Base-by-base conservation (phyloP, 2,888 invertebrate species). In the Drosophila mulleri region DNA sequence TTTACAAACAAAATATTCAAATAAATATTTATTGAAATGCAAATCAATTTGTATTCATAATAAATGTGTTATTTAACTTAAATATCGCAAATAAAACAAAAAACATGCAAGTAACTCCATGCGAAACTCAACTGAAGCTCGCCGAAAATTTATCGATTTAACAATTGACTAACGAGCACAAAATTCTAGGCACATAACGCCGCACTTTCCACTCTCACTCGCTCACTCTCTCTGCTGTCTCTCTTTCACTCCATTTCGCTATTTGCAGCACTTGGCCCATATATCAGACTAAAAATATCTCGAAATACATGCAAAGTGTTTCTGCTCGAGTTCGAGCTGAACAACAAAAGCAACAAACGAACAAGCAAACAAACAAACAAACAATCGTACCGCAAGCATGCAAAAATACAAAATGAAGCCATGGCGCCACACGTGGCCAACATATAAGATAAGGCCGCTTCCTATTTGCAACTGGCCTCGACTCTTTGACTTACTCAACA, bases 141-240 rank as follows among this genome's bases (percentile, higher is more conserved):
- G 54, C 20, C 39, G 37, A 77, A 76, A 65, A 53, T 71, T 72
- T 83, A 83, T 83, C 68, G 82, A 83, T 83, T 83, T 63, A 83
- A 83, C 82, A 83, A 78, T 74, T 76, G 73, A 50, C 71, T 62
- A 73, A 80, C 71, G 61, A 75, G 67, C 53, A 52, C 60, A 68
- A 7, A 67, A 74, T 62, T 73, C 71, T 73, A 74, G 67, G 61
- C 73, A 80, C 76, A 64, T 68, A 50, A 61, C 20, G 35, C 29
- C 20, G 37, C 11, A 26, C 9, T 20, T 23, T 37, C 8, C 23
- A 16, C 37, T 20, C 35, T 35, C 52, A 16, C 7, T 11, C 32
- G 6, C 12, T n/a, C 45, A 7, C 45, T 23, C 45, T 7, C 44
- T 44, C 47, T 32, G 26, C 4, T 2, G 14, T 1, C 14, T 37